phyloP scores from a whole-genome alignment of 2,797 vertebrate species.

The Anniella stebbinsi region DNA sequence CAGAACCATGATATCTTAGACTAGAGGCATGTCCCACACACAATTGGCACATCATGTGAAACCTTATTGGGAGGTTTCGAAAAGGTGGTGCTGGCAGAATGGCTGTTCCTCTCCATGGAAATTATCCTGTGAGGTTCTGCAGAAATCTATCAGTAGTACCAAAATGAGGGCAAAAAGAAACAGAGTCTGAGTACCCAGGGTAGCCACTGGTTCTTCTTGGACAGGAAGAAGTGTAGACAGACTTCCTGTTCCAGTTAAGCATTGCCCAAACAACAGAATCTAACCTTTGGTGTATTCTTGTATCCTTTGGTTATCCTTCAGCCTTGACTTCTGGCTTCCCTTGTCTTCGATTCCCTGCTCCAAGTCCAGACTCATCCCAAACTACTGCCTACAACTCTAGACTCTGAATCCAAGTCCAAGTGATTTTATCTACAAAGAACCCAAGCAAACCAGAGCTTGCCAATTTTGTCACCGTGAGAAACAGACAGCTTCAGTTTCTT shows the following conservation, averaged over 20 bases:
- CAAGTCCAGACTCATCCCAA: not conserved
- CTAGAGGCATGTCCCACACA: slow-evolving; percentile 54
- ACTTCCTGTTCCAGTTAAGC: not conserved
- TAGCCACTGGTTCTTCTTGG: not conserved
- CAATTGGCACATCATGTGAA: slow-evolving; percentile 31
- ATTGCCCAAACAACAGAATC: not conserved
- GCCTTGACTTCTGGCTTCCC: not conserved
- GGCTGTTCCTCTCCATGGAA: not conserved
- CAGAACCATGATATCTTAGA: slow-evolving; percentile 57
- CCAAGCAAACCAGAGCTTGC: not conserved
- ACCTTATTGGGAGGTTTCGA: not conserved
- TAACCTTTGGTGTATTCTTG: not conserved
- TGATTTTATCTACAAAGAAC: not conserved
- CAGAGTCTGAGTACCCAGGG: not conserved
- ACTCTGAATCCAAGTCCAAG: not conserved
- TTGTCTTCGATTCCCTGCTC: not conserved
- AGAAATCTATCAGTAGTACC: not conserved
- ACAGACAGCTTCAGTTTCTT: not conserved
- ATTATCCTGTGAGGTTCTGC: not conserved
- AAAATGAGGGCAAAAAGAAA: not conserved
- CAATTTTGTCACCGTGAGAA: not conserved
- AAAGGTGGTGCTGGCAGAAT: too few species aligned
- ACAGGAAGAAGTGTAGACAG: not conserved
- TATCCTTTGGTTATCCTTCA: not conserved
- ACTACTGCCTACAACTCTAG: not conserved